phyloP scores from a whole-genome alignment of 2,888 invertebrate species.

The Drosophila meridionalis region DNA sequence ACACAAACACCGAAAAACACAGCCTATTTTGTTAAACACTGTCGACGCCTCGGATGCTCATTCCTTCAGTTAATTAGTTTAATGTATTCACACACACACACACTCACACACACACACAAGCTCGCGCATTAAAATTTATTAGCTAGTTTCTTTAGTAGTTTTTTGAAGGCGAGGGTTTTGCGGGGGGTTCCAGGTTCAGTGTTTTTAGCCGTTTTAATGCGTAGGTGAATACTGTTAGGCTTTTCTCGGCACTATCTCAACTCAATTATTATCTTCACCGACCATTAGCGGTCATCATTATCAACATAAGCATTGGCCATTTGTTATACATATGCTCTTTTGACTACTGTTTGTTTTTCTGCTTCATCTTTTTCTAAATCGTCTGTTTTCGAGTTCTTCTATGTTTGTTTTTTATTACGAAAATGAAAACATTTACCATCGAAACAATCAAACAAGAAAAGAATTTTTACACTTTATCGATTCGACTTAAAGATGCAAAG shows the following conservation, averaged over 20 bases:
- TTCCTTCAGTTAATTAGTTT: constrained; percentile 51
- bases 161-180: neutral
- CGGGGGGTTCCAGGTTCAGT: constrained; percentile 15
- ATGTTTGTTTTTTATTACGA: constrained; percentile 27
- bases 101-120: constrained; percentile 9
- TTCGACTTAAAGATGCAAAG: constrained; percentile 54
- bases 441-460: constrained; percentile 85
- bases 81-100: constrained; percentile 15
- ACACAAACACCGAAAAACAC: constrained; percentile 12
- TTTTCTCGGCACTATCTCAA: constrained; percentile 5
- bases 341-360: constrained; percentile 8
- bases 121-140: neutral
- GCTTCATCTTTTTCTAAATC: constrained; percentile 14
- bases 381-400: constrained; percentile 2
- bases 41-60: constrained; percentile 5
- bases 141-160: neutral
- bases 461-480: constrained; percentile 80
- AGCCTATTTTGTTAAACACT: constrained; percentile 60
- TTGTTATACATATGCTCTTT: constrained; percentile 45
- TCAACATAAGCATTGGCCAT: constrained; percentile 34
- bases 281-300: neutral
- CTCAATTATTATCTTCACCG: neutral
- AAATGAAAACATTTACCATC: constrained; percentile 84
- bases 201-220: constrained; percentile 30
- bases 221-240: constrained; percentile 18